Base-by-base conservation (phyloP, 2,888 invertebrate species). In the Caenorhabditis sulstoni region DNA sequence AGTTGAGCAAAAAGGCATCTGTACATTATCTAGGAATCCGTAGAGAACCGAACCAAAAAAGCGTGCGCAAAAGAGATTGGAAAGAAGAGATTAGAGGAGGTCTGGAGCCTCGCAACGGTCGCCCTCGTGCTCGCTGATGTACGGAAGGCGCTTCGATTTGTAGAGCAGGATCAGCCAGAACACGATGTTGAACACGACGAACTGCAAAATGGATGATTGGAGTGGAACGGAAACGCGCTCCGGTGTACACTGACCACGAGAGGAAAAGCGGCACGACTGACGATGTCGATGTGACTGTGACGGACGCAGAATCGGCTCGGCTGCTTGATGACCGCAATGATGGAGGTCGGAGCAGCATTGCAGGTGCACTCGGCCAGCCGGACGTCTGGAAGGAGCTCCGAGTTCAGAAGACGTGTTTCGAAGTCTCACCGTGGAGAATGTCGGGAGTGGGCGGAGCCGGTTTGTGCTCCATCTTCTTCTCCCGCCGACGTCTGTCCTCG, bases 341-440 rank as follows among this genome's bases (percentile, higher is more conserved):
- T 82, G 18, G 84, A 82, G 11, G 71, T 74, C 8, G 77, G 78
- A 12, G 76, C 78, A 3, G 78, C 71, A 23, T 81, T 85, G 61
- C 86, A 86, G 5, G 86, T 86, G 67, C 86, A 86, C 53, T 85
- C 82, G 5, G 86, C 86, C 9, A 86, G 74, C 16, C 86, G 82
- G 14, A 84, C 85, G 73, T 86, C 86, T 82, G 71, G 49, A 83
- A 59, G 16, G 9, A 18, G 12, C n/a, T 4, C 23, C 7, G 23
- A 14, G 2, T 1, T 53, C 53, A 22, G 16, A 55, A 35, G 35
- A 22, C 55, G 29, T 44, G 3, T 20, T 12, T 35, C n/a, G 16
- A 37, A 37, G 41, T 3, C 41, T 14, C 62, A 85, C 85, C 85
- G 44, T 86, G 83, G 23, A 86, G 55, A 16, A 87, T 83, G 62